phyloP scores from a whole-genome alignment of 1,140 invertebrate species.

The Stegodyphus dumicola region DNA sequence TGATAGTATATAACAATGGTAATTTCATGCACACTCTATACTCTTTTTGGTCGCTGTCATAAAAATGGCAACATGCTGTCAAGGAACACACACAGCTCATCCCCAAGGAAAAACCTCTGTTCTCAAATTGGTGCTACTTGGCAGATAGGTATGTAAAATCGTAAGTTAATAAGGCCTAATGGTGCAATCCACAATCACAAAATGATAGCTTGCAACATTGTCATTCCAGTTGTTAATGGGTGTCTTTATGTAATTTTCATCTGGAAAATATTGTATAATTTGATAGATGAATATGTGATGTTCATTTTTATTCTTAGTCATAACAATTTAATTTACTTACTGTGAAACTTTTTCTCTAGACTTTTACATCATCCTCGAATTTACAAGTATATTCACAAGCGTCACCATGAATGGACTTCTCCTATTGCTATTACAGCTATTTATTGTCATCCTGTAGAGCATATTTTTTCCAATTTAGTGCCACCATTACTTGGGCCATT shows the following conservation, averaged over 20 bases:
- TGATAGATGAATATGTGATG: neutral
- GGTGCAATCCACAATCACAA: no score
- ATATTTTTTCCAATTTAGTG: slow-evolving; percentile 84
- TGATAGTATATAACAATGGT: neutral
- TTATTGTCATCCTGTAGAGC: slow-evolving; percentile 89
- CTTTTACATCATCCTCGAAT: slow-evolving; percentile 80
- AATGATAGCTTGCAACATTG: no score
- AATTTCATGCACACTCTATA: neutral
- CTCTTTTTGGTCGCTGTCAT: no score
- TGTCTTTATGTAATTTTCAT: neutral
- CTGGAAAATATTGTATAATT: neutral
- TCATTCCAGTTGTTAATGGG: no score
- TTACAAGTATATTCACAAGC: slow-evolving; percentile 87
- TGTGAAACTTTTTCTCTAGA: slow-evolving; percentile 68
- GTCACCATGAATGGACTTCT: slow-evolving; percentile 88
- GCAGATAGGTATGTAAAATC: no score
- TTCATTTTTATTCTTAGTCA: neutral
- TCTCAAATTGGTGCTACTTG: no score
- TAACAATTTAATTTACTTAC: neutral
- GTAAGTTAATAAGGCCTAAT: no score
- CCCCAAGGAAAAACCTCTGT: no score
- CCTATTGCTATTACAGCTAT: slow-evolving; percentile 84
- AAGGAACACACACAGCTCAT: no score
- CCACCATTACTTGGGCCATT: slow-evolving; percentile 85
- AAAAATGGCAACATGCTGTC: no score